Evolutionary conservation across 2,113 vertebrate genomes (phyloP).

Genomic region (Monopterus albus): DNA sequence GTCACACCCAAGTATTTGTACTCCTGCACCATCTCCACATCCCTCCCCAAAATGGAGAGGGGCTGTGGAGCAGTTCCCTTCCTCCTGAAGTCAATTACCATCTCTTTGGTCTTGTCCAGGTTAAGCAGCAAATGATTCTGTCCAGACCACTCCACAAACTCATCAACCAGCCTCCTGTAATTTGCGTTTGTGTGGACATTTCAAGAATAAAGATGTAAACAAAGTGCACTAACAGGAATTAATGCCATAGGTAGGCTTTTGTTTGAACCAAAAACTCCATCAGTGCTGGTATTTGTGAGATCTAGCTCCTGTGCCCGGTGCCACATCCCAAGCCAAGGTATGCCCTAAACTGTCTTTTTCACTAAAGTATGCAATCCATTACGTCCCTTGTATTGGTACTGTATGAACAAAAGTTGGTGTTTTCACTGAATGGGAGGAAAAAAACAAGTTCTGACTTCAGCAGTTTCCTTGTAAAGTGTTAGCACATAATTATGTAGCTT

Average conservation of each 20-base stretch:
- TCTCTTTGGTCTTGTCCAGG: no score
- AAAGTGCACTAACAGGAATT: not conserved
- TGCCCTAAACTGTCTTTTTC: not conserved
- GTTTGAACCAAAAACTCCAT: not conserved
- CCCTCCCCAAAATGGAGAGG: no score
- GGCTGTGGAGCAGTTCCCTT: no score
- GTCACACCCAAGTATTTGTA: no score
- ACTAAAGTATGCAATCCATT: slow-evolving; percentile 31
- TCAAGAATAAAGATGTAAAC: not conserved
- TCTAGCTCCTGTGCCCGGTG: not conserved
- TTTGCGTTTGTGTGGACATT: not conserved
- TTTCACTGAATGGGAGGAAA: slow-evolving; percentile 77
- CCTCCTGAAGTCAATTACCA: no score
- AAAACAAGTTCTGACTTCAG: slow-evolving; percentile 70
- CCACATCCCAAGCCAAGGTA: slow-evolving; percentile 54
- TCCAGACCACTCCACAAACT: no score
- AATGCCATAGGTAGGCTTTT: not conserved
- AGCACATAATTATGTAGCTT: no score
- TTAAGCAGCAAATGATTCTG: no score
- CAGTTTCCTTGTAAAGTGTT: no score
- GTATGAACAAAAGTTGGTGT: slow-evolving; percentile 72
- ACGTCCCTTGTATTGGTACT: slow-evolving; percentile 43
- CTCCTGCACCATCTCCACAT: no score
- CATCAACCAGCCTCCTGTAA: no score
- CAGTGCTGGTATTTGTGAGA: not conserved